Conservation (phyloP, 2,797 vertebrate species). For the Macrochelys suwanniensis region DNA sequence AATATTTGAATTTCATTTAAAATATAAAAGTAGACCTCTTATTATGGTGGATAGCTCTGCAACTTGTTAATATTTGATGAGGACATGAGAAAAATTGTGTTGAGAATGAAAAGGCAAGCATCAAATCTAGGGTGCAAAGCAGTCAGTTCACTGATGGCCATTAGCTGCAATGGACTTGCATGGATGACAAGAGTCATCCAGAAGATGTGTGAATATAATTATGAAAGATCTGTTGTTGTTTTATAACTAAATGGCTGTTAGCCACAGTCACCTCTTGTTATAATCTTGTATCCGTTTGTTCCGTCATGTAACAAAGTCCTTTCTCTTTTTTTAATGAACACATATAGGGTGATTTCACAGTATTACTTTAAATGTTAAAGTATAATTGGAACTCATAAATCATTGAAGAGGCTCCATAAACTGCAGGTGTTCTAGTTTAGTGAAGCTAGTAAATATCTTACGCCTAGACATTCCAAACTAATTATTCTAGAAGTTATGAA, state of each 20-base stretch:
- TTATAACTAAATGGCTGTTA: background rate
- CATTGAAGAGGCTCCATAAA: background rate
- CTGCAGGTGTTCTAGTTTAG: background rate
- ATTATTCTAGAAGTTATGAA: background rate
- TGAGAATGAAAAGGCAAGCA: constrained; percentile 22
- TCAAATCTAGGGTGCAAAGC: background rate
- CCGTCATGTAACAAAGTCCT: background rate
- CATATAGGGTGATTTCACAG: background rate
- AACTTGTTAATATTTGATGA: constrained; percentile 47
- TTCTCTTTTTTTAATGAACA: background rate
- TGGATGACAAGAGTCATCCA: background rate
- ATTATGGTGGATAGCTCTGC: background rate
- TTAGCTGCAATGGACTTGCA: background rate
- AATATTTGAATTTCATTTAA: background rate
- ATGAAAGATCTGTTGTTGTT: background rate
- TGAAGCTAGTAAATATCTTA: background rate
- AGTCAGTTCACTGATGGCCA: background rate
- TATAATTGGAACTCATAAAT: background rate
- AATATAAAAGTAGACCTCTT: background rate
- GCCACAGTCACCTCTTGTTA: background rate
- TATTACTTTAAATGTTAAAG: background rate
- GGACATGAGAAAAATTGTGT: accelerated
- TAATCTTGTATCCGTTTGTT: background rate
- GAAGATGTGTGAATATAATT: background rate
- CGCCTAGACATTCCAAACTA: background rate